These are phyloP conservation scores for Adela reaumurella DNA, from an alignment of 2,888 invertebrate genomes.

Conservation along the genomic window DNA sequence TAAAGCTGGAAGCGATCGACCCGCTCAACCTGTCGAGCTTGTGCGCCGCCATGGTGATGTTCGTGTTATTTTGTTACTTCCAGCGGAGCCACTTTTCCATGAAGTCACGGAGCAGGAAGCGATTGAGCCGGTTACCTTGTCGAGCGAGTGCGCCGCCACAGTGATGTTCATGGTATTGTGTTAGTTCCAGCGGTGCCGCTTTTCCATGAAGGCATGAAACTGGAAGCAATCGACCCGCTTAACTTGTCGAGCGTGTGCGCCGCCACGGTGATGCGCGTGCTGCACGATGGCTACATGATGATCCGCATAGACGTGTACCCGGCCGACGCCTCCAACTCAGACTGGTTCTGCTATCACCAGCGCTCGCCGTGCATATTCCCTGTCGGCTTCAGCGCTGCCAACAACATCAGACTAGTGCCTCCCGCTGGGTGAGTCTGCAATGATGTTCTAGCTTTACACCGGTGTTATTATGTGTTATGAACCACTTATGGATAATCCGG, in stretches of 20 bases:
- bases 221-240: slow-evolving; percentile 96
- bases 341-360: slow-evolving; percentile 97
- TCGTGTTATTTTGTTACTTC: no score
- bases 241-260: slow-evolving; percentile 93
- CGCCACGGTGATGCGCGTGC: slow-evolving; percentile 91
- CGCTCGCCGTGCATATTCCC: slow-evolving; percentile 94
- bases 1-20: slow-evolving; percentile 97
- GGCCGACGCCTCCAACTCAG: slow-evolving; percentile 77
- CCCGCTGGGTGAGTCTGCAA: slow-evolving; percentile 59
- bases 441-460: no score
- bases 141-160: slow-evolving; percentile 92
- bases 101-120: slow-evolving; percentile 96
- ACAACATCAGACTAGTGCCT: slow-evolving; percentile 80
- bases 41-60: slow-evolving; percentile 93
- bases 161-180: slow-evolving; percentile 93
- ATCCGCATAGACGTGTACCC: slow-evolving; percentile 94
- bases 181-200: slow-evolving; percentile 24
- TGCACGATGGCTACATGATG: slow-evolving; percentile 93
- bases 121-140: slow-evolving; percentile 92
- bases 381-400: slow-evolving; percentile 85
- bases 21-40: slow-evolving; percentile 92
- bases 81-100: slow-evolving; percentile 52
- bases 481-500: no score
- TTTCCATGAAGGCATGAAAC: slow-evolving; percentile 85
- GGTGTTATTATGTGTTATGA: no score